These are phyloP conservation scores for Drosophila anceps DNA, from an alignment of 2,888 invertebrate genomes.

Conservation along the genomic window DNA sequence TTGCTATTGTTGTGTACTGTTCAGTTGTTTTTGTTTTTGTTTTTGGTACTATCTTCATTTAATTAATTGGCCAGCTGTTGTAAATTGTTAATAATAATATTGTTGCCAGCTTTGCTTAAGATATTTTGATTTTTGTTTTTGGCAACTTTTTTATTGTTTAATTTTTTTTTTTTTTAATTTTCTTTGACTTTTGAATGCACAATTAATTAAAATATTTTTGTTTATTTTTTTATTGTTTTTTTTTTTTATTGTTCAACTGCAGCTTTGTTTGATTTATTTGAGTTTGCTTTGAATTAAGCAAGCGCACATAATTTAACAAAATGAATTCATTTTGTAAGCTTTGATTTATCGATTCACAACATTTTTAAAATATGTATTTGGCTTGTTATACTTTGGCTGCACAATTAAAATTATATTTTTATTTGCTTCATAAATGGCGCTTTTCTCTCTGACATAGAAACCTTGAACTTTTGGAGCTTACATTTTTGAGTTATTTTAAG, in stretches of 20 bases:
- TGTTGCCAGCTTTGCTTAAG: constrained; percentile 25
- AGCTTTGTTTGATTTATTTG: constrained; percentile 4
- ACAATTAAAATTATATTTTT: background rate
- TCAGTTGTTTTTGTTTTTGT: background rate
- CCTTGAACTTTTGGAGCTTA: background rate
- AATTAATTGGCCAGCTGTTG: constrained; percentile 73
- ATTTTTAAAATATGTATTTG: constrained; percentile 19
- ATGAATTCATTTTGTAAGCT: constrained; percentile 18
- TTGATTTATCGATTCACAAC: constrained; percentile 7
- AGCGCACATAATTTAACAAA: constrained; percentile 5
- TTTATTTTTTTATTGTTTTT: background rate
- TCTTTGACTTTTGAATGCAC: constrained; percentile 25
- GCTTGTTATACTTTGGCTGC: constrained; percentile 15
- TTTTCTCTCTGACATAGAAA: background rate
- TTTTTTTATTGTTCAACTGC: background rate
- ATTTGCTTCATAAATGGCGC: background rate
- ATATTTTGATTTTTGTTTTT: constrained; percentile 20
- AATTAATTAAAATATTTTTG: background rate
- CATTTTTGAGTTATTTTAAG: too few species aligned
- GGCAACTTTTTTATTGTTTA: constrained; percentile 38
- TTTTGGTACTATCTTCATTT: constrained; percentile 49
- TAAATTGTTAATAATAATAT: constrained; percentile 64
- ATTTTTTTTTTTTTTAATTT: background rate
- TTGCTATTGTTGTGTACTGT: background rate
- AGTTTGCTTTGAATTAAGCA: constrained; percentile 16